Conservation (phyloP, 1,140 invertebrate genomes). For the Pissodes strobi region DNA sequence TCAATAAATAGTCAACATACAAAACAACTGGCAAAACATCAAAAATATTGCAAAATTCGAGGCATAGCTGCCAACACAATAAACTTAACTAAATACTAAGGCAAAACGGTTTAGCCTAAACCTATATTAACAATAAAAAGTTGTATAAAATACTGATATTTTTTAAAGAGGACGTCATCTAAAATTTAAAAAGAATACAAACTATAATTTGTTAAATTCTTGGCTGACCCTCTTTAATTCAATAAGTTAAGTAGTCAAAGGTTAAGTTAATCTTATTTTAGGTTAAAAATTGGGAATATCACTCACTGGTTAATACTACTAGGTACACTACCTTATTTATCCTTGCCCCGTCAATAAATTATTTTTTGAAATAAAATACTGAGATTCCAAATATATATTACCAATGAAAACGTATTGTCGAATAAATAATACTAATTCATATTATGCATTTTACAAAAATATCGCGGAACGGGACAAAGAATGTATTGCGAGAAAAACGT, state of each 20-base stretch:
- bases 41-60: conserved; percentile 17
- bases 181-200: neutral
- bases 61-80: conserved; percentile 22
- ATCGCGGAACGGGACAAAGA: conserved; percentile 1
- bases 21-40: conserved; percentile 15
- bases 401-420: neutral
- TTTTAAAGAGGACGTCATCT: neutral
- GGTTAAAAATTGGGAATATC: conserved; percentile 31
- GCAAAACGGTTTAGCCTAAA: conserved; percentile 18
- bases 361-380: neutral
- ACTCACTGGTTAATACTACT: conserved; percentile 37
- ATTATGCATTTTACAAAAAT: neutral
- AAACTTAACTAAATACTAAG: conserved; percentile 19
- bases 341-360: conserved; percentile 1
- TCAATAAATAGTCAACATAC: conserved; percentile 4
- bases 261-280: conserved; percentile 15
- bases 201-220: neutral
- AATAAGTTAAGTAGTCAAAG: conserved; percentile 25
- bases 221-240: conserved; percentile 1
- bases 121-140: conserved; percentile 21
- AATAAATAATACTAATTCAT: neutral
- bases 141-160: conserved; percentile 31
- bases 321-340: conserved; percentile 22
- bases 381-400: neutral
- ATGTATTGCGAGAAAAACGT: conserved; percentile 10